Percentiles rank a stretch among this genome's conserved stretches.
Evolutionary conservation across 2,888 invertebrate species (phyloP).

Genomic region (Lasiommata megera): DNA sequence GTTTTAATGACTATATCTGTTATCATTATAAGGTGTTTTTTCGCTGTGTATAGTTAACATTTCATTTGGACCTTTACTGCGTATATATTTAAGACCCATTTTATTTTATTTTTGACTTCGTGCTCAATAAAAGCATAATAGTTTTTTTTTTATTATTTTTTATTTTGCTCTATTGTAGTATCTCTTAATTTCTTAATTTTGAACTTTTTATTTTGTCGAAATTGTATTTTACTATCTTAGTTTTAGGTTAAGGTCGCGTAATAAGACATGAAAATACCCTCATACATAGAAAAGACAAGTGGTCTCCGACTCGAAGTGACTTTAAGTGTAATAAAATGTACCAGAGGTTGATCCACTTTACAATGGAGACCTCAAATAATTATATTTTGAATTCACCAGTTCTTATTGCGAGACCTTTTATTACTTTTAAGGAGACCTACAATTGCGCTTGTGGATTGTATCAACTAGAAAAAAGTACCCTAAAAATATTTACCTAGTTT

Average conservation of each 20-base stretch:
- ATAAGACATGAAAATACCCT: background rate
- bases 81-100: background rate
- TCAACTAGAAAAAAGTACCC: too few relatives aligned
- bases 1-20: slow-evolving; percentile 23
- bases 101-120: slow-evolving; percentile 10
- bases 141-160: slow-evolving; percentile 2
- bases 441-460: too few relatives aligned
- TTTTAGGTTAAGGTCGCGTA: background rate
- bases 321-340: too few relatives aligned
- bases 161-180: background rate
- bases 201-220: background rate
- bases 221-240: slow-evolving; percentile 1
- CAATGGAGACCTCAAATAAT: too few relatives aligned
- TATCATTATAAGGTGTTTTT: slow-evolving; percentile 26
- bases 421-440: too few relatives aligned
- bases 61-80: background rate
- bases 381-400: too few relatives aligned
- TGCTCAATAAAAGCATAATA: slow-evolving; percentile 26
- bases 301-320: too few relatives aligned
- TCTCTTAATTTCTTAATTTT: slow-evolving; percentile 5
- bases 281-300: too few relatives aligned
- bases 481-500: too few relatives aligned
- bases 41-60: slow-evolving; percentile 5
- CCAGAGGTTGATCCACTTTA: too few relatives aligned
- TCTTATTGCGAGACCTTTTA: too few relatives aligned